Base-by-base conservation (phyloP, 2,113 vertebrate species). In the Erythrocebus patas region DNA sequence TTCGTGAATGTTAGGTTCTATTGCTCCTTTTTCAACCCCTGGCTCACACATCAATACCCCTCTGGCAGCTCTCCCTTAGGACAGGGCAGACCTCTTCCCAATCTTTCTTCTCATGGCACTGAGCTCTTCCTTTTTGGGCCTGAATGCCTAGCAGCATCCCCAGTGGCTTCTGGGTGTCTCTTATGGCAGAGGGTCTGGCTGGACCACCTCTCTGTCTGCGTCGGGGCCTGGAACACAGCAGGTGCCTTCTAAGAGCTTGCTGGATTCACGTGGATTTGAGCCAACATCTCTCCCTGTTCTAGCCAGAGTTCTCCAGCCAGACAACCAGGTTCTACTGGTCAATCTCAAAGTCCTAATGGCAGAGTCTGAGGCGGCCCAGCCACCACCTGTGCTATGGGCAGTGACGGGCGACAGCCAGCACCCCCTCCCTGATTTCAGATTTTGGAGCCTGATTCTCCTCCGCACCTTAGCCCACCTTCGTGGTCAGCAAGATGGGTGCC, bases 401-500 rank as follows among this genome's bases (percentile, higher is more conserved):
- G 40, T 2, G 30, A 68, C 8, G 14, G 40, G 61, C 4, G 7
- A 52, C 5, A 48, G 87, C 8, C 6, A n/a, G 59, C 25, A 17
- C 17, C 43, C 4, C 18, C 48, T 32, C 35, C 52, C 30, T 6
- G 66, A 32, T 27, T 5, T 1, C 18, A 17, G 38, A 10, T 13
- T n/a, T 5, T 48, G 40, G 76, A 30, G 18, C 27, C 45, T 4
- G 52, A 13, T 22, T 66, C 30, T n/a, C 52, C 25, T 48, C 3
- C 3, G 52, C 25, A 38, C 45, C 18, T 35, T 11, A 8, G 11
- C 10, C 25, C 43, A 38, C 14, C 48, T 32, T 27, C 25, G 10
- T 1, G 23, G 73, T 7, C 5, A 76, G 88, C 64, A 45, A 8
- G 0, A 0, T 0, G 23, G 61, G 40, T 0, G 8, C 72, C 2